Evolutionary conservation across 1,140 invertebrate species (phyloP).

Genomic region (Macrosteles quadrilineatus): DNA sequence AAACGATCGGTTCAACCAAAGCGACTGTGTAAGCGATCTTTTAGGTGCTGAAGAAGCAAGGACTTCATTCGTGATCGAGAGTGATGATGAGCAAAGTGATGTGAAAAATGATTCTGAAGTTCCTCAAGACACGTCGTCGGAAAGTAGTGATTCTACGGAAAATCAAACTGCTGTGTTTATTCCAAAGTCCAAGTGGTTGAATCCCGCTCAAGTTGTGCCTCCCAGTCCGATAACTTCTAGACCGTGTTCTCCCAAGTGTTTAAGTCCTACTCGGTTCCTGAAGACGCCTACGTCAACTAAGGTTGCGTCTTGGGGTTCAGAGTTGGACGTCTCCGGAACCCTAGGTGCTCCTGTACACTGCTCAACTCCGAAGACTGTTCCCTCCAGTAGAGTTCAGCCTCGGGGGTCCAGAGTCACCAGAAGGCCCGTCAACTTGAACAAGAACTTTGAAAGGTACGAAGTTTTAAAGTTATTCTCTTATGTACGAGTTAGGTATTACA

Average conservation of each 20-base stretch:
- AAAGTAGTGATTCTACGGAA: neutral
- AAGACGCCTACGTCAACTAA: neutral
- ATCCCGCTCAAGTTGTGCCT: neutral
- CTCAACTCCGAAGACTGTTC: constrained; percentile 7
- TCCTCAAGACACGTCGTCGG: neutral
- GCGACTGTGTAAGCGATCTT: neutral
- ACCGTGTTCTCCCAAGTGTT: neutral
- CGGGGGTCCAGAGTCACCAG: neutral
- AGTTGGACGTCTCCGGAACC: neutral
- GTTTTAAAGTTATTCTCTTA: too few species aligned
- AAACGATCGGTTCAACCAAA: neutral
- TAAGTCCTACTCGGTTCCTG: neutral
- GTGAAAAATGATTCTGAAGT: neutral
- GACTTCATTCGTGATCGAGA: neutral
- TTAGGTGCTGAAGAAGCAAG: neutral
- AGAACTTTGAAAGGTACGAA: constrained; percentile 19
- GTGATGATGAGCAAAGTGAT: neutral
- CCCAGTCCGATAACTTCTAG: neutral
- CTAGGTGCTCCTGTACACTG: neutral
- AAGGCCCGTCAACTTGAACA: constrained; percentile 5
- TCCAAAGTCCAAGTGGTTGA: too few species aligned
- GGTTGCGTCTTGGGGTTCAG: neutral
- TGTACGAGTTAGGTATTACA: too few species aligned
- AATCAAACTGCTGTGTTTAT: constrained; percentile 3
- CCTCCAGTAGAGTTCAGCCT: neutral